These are phyloP conservation scores for Ophraella communa DNA, from an alignment of 2,888 invertebrate species.

Conservation along the genomic window DNA sequence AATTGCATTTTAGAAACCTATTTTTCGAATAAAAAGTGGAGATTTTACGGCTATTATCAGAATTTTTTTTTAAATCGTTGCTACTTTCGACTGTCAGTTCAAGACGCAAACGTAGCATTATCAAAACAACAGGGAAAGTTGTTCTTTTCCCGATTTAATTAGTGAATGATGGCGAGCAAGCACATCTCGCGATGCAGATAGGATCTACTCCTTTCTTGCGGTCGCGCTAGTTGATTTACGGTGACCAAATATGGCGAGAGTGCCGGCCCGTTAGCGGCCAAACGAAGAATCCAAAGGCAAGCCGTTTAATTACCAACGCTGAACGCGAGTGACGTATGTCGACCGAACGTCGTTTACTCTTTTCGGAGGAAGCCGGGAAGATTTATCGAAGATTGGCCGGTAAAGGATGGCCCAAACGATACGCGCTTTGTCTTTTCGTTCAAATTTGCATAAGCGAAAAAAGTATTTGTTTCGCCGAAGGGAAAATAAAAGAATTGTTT, in stretches of 20 bases:
- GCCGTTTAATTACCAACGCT: conserved; percentile 39
- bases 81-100: no score
- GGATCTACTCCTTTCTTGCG: conserved; percentile 16
- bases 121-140: neutral
- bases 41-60: no score
- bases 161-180: conserved; percentile 8
- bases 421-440: neutral
- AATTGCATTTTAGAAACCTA: no score
- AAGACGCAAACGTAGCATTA: no score
- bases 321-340: conserved; percentile 35
- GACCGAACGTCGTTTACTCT: conserved; percentile 28
- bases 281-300: conserved; percentile 14
- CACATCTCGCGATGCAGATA: conserved; percentile 10
- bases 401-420: conserved; percentile 1
- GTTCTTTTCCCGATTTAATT: conserved; percentile 10
- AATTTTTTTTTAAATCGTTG: no score
- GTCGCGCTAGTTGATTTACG: conserved; percentile 36
- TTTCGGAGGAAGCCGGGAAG: conserved; percentile 14
- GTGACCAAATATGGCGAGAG: conserved; percentile 40
- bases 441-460: neutral
- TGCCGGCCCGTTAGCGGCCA: conserved; percentile 33
- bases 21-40: no score
- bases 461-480: neutral
- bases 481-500: no score
- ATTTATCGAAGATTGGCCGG: conserved; percentile 13